These are phyloP conservation scores for Eulemur rufifrons DNA, from an alignment of 2,113 vertebrate genomes.

Conservation along the genomic window DNA sequence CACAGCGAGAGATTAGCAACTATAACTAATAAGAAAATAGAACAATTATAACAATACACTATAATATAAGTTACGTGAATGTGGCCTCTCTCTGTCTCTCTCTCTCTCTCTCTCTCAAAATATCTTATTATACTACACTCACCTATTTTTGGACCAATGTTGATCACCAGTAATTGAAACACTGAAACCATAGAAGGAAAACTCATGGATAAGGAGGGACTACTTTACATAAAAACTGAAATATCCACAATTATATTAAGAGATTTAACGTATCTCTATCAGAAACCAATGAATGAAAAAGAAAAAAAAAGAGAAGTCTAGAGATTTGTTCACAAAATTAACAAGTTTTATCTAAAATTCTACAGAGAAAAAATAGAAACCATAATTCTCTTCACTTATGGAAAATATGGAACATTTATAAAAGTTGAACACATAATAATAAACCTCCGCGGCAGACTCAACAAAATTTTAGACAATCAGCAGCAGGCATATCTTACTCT, in stretches of 20 bases:
- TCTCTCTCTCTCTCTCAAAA: not conserved
- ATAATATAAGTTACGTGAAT: not conserved
- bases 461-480: not conserved
- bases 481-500: not conserved
- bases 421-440: not conserved
- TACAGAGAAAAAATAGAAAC: slow-evolving; percentile 26
- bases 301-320: not conserved
- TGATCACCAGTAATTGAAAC: not conserved
- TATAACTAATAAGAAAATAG: not conserved
- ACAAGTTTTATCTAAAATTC: not conserved
- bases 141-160: not conserved
- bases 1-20: not conserved
- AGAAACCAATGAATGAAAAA: not conserved
- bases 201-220: not conserved
- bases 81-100: not conserved
- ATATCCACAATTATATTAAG: not conserved
- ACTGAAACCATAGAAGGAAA: not conserved
- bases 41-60: not conserved
- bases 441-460: not conserved
- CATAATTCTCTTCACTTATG: not conserved
- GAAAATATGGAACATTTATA: not conserved
- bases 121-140: not conserved
- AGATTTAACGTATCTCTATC: not conserved
- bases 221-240: not conserved
- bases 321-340: not conserved